Evolutionary conservation across 2,113 vertebrate species (phyloP).

Genomic region (Halcyon senegalensis): DNA sequence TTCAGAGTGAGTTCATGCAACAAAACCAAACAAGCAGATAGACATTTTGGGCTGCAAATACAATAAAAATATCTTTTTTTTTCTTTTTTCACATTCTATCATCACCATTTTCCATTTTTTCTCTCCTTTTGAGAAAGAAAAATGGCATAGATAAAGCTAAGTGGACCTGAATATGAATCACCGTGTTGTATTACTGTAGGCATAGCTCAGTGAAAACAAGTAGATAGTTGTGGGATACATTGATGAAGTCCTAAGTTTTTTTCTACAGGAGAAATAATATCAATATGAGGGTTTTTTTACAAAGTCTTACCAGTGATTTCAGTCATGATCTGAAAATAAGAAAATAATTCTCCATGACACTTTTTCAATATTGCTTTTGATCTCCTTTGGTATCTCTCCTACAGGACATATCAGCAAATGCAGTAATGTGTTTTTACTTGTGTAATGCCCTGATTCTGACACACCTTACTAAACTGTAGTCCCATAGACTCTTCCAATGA

Average conservation of each 20-base stretch:
- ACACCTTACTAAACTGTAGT: background rate
- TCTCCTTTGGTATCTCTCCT: background rate
- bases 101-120: background rate
- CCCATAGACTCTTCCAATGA: fast-evolving
- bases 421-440: background rate
- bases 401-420: background rate
- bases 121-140: background rate
- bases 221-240: background rate
- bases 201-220: background rate
- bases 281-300: background rate
- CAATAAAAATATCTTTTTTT: background rate
- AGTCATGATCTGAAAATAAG: conserved; percentile 7
- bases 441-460: background rate
- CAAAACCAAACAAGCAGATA: conserved; percentile 53
- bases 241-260: background rate
- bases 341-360: background rate
- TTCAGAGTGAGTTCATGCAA: conserved; percentile 67
- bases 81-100: background rate
- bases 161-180: background rate
- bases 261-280: background rate
- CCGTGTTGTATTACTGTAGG: background rate
- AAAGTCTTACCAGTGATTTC: background rate
- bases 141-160: background rate
- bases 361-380: background rate
- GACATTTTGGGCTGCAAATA: conserved; percentile 43